phyloP scores from a whole-genome alignment of 1,140 invertebrate genomes.

The Dendrolimus kikuchii region DNA sequence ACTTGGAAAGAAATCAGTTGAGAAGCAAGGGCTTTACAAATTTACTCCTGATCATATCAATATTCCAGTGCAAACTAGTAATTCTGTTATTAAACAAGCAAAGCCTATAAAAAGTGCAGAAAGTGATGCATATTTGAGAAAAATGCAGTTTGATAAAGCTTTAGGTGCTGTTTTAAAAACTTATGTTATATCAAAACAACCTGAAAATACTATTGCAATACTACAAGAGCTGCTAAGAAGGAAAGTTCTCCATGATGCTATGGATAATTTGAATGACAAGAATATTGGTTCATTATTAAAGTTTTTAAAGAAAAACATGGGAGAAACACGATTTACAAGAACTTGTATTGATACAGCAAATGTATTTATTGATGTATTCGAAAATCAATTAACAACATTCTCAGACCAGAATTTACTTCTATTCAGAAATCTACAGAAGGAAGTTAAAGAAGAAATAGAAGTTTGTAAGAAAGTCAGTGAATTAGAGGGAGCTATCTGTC shows the following conservation, averaged over 20 bases:
- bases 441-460: conserved; percentile 78
- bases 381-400: conserved; percentile 73
- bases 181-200: conserved; percentile 76
- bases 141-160: conserved; percentile 88
- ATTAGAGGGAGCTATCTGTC: conserved; percentile 80
- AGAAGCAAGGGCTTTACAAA: conserved; percentile 62
- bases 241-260: conserved; percentile 80
- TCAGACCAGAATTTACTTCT: conserved; percentile 74
- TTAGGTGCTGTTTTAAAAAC: conserved; percentile 80
- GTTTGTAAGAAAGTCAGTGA: conserved; percentile 75
- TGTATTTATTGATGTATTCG: conserved; percentile 83
- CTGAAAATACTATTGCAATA: conserved; percentile 84
- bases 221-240: conserved; percentile 89
- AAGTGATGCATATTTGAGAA: conserved; percentile 82
- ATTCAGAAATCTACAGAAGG: conserved; percentile 74
- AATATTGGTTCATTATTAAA: conserved; percentile 78
- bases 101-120: conserved; percentile 66
- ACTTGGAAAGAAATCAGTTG: conserved; percentile 54
- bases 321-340: conserved; percentile 81
- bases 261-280: conserved; percentile 79
- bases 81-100: conserved; percentile 70
- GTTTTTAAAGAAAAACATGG: conserved; percentile 85
- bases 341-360: conserved; percentile 82
- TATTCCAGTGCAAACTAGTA: conserved; percentile 41
- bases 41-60: conserved; percentile 71